Evolutionary conservation across 2,113 vertebrate species (phyloP).

Genomic region (Neofelis nebulosa): DNA sequence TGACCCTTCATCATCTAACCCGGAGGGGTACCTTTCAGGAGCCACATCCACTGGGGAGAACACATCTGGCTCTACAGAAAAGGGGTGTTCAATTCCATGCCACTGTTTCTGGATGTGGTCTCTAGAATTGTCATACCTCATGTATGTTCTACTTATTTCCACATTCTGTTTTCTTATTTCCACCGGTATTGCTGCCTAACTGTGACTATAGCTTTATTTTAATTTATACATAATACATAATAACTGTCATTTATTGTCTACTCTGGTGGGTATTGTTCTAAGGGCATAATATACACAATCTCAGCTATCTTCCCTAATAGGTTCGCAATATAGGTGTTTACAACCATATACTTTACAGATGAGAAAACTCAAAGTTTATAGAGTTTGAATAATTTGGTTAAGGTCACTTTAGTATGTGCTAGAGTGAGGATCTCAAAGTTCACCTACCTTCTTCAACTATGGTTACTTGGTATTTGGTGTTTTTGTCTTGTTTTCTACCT

Average conservation of each 20-base stretch:
- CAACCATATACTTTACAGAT: neutral
- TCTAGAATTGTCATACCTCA: neutral
- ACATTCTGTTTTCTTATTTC: neutral
- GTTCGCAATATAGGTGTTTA: neutral
- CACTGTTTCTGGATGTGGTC: neutral
- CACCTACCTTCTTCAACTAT: neutral
- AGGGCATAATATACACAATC: neutral
- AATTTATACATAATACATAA: neutral
- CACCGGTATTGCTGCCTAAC: neutral
- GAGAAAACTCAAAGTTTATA: neutral
- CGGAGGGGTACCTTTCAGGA: neutral
- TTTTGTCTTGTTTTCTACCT: neutral
- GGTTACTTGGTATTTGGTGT: neutral
- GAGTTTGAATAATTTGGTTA: neutral
- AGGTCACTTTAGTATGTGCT: neutral
- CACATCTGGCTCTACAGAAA: neutral
- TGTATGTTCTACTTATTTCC: neutral
- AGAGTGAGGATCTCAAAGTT: neutral
- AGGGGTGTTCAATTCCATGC: neutral
- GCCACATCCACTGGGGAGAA: neutral
- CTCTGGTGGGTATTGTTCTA: neutral
- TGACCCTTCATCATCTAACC: neutral
- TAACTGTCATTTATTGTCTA: neutral
- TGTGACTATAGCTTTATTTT: neutral
- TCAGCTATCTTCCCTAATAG: neutral